phyloP scores from a whole-genome alignment of 2,888 invertebrate species.

The Tortrix viridana region DNA sequence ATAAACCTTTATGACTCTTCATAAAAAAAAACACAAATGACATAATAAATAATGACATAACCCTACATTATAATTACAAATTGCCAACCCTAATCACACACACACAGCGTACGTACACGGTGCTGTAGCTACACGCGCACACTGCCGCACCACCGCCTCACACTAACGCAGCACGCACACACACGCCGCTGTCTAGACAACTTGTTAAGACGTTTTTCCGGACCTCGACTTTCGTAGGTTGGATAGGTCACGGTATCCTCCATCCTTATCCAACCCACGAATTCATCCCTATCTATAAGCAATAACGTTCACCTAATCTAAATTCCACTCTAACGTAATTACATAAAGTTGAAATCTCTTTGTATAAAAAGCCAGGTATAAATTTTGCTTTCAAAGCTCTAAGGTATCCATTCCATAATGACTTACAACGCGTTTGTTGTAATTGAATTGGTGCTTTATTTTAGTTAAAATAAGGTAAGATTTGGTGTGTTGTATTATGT shows the following conservation, averaged over 20 bases:
- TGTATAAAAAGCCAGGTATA: conserved; percentile 60
- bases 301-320: background rate
- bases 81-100: conserved; percentile 22
- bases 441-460: conserved; percentile 43
- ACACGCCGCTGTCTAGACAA: conserved; percentile 71
- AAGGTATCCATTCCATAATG: conserved; percentile 49
- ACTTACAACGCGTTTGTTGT: conserved; percentile 46
- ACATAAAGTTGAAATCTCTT: background rate
- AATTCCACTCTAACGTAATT: background rate
- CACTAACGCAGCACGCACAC: conserved; percentile 31
- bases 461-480: conserved; percentile 31
- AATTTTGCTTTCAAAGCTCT: conserved; percentile 81
- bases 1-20: no score
- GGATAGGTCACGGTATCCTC: conserved; percentile 82
- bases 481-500: conserved; percentile 45
- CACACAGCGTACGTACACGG: conserved; percentile 48
- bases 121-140: conserved; percentile 46
- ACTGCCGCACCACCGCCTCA: conserved; percentile 43
- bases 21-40: no score
- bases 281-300: conserved; percentile 50
- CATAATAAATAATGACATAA: no score
- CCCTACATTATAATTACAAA: background rate
- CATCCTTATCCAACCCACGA: conserved; percentile 59
- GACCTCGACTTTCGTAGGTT: conserved; percentile 82
- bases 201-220: conserved; percentile 81